Conservation (phyloP, 2,888 invertebrate species). For the Griposia aprilina region DNA sequence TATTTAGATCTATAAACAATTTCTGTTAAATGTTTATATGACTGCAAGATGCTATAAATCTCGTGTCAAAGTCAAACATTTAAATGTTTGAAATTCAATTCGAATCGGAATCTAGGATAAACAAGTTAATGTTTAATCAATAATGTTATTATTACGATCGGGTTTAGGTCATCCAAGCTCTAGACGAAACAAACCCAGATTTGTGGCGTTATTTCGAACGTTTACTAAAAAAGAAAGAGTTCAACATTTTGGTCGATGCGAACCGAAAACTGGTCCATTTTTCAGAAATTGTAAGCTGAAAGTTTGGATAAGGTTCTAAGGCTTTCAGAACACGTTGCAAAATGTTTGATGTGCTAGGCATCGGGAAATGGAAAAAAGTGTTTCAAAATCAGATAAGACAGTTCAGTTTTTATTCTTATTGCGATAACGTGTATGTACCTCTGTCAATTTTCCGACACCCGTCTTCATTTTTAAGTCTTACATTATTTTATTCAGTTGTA, state of each 20-base stretch:
- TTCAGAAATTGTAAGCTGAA: background rate
- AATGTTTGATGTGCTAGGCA: conserved; percentile 2
- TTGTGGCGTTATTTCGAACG: background rate
- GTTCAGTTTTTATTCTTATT: background rate
- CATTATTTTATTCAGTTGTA: conserved; percentile 4
- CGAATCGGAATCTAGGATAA: conserved; percentile 38
- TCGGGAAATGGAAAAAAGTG: too few species aligned
- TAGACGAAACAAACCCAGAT: background rate
- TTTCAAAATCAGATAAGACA: background rate
- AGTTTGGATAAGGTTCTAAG: background rate
- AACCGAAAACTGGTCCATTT: background rate
- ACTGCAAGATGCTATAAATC: conserved; percentile 41
- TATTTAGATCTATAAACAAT: conserved; percentile 45
- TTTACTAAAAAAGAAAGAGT: background rate
- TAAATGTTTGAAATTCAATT: conserved; percentile 42
- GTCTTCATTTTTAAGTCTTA: background rate
- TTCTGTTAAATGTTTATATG: conserved; percentile 48
- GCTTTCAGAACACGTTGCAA: background rate
- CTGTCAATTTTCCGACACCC: background rate
- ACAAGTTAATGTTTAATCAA: conserved; percentile 47
- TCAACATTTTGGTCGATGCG: background rate
- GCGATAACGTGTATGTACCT: background rate
- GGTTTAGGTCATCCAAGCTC: conserved; percentile 2
- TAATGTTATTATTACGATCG: conserved; percentile 22
- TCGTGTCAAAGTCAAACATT: conserved; percentile 42